These are phyloP conservation scores for Siniperca scherzeri DNA, from an alignment of 2,797 vertebrate species.

Conservation along the genomic window DNA sequence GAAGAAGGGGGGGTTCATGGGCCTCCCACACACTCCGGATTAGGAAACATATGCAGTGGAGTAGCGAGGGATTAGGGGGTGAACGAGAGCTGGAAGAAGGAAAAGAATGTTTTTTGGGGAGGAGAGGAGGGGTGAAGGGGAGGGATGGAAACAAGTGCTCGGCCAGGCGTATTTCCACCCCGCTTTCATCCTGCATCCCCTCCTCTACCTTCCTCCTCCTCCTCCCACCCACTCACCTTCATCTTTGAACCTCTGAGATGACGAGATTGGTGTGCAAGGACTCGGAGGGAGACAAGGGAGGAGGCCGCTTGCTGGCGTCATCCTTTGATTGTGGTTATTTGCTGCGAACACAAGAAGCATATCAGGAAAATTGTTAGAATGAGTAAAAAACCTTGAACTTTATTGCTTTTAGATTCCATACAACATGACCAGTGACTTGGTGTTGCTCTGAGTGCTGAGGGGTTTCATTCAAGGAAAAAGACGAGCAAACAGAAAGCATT, in stretches of 20 bases:
- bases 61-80: slow-evolving; percentile 83
- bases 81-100: slow-evolving; percentile 76
- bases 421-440: neutral
- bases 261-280: slow-evolving; percentile 61
- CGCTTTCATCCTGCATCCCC: slow-evolving; percentile 69
- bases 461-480: neutral
- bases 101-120: slow-evolving; percentile 79
- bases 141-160: slow-evolving; percentile 72
- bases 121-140: slow-evolving; percentile 59
- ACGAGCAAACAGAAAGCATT: neutral
- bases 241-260: slow-evolving; percentile 75
- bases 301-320: slow-evolving; percentile 40
- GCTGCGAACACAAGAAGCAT: slow-evolving; percentile 47
- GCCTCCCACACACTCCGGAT: slow-evolving; percentile 84
- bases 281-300: slow-evolving; percentile 26
- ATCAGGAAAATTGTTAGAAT: slow-evolving; percentile 4
- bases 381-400: slow-evolving; percentile 25
- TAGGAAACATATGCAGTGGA: slow-evolving; percentile 85
- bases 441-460: neutral
- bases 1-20: slow-evolving; percentile 32
- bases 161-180: slow-evolving; percentile 75
- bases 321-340: slow-evolving; percentile 48
- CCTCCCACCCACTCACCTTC: slow-evolving; percentile 71
- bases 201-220: slow-evolving; percentile 34
- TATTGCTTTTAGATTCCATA: slow-evolving; percentile 8